Evolutionary conservation across 1,140 invertebrate genomes (phyloP).

Genomic region (Hetaerina americana): DNA sequence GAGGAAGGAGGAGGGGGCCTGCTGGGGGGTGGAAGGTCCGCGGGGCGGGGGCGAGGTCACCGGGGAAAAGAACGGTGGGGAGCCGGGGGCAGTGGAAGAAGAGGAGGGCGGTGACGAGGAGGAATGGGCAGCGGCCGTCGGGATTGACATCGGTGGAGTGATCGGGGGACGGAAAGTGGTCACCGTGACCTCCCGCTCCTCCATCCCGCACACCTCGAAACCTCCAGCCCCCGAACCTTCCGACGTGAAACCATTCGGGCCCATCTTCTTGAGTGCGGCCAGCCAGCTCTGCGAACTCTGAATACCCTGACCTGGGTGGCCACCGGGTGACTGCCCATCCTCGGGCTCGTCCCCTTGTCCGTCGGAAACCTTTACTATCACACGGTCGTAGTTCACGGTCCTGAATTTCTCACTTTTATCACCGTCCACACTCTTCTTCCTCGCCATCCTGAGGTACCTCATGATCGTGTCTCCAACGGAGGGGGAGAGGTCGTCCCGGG

Average conservation of each 20-base stretch:
- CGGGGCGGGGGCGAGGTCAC: slow-evolving; percentile 28
- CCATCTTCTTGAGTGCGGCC: background rate
- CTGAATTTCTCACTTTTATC: slow-evolving; percentile 71
- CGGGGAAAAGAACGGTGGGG: slow-evolving; percentile 36
- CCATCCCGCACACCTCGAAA: slow-evolving; percentile 23
- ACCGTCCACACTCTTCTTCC: slow-evolving; percentile 68
- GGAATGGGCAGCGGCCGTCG: slow-evolving; percentile 35
- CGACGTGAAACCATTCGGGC: slow-evolving; percentile 22
- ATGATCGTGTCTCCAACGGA: slow-evolving; percentile 76
- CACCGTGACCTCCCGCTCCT: slow-evolving; percentile 19
- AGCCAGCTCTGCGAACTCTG: slow-evolving; percentile 14
- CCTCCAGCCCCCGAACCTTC: slow-evolving; percentile 22
- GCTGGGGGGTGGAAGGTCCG: slow-evolving; percentile 9
- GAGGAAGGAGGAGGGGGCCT: slow-evolving; percentile 23
- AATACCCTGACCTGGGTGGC: slow-evolving; percentile 23
- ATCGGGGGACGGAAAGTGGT: background rate
- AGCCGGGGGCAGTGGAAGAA: slow-evolving; percentile 23
- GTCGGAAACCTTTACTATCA: slow-evolving; percentile 34
- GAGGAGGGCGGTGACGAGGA: slow-evolving; percentile 32
- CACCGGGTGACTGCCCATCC: slow-evolving; percentile 59
- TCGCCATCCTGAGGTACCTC: slow-evolving; percentile 65
- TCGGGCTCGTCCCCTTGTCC: slow-evolving; percentile 53
- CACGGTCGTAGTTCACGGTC: slow-evolving; percentile 71
- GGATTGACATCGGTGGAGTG: slow-evolving; percentile 32
- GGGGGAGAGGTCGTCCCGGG: slow-evolving; percentile 69